Conservation (phyloP, 2,888 invertebrate genomes). For the Callyntrura sp. region DNA sequence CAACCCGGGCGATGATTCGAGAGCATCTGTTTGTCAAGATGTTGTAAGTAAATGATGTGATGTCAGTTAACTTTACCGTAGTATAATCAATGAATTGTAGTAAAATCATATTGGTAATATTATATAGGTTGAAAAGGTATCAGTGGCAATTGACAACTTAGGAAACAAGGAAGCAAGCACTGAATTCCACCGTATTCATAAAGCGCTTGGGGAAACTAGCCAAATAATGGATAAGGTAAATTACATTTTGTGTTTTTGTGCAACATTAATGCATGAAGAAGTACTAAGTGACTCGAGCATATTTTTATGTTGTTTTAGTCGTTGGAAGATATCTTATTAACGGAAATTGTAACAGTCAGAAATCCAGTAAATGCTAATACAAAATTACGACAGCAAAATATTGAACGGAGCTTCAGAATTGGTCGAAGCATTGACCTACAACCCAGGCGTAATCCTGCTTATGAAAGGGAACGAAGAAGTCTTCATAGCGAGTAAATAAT, state of each 20-base stretch:
- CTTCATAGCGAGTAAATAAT: constrained; percentile 59
- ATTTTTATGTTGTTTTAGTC: constrained; percentile 84
- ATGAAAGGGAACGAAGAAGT: constrained; percentile 76
- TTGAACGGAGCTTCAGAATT: constrained; percentile 81
- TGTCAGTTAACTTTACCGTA: too few species aligned
- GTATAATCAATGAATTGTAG: too few species aligned
- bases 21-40: constrained; percentile 89
- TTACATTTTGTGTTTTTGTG: too few species aligned
- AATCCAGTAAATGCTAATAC: background rate
- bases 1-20: constrained; percentile 86
- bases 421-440: constrained; percentile 80
- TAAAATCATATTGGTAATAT: too few species aligned
- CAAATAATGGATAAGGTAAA: constrained; percentile 87
- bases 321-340: constrained; percentile 84
- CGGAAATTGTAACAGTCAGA: constrained; percentile 65
- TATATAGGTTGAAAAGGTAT: constrained; percentile 87
- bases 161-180: constrained; percentile 87
- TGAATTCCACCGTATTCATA: constrained; percentile 88
- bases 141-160: constrained; percentile 86
- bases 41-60: constrained; percentile 86
- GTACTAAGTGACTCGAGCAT: constrained; percentile 42
- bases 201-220: constrained; percentile 87
- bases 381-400: constrained; percentile 70
- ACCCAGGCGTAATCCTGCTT: constrained; percentile 79
- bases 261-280: constrained; percentile 46